A percentile compares a stretch with the other conserved stretches of the same genome.
Conservation (phyloP, 2,888 invertebrate genomes). For the Sinhomidia bicolor region DNA sequence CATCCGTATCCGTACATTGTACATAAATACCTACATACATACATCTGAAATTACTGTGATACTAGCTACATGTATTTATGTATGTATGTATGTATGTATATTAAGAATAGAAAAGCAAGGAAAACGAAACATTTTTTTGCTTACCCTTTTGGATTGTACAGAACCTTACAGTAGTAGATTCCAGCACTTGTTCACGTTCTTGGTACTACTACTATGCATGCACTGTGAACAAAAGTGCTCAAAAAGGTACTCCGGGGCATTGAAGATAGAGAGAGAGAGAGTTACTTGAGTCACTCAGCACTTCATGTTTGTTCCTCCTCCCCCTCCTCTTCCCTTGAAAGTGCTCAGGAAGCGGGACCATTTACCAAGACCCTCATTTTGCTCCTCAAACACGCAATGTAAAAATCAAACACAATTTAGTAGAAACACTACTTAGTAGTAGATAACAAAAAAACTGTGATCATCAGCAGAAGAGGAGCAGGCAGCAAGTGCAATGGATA, state of each 20-base stretch:
- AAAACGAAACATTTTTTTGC: conserved; percentile 6
- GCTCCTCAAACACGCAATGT: conserved; percentile 19
- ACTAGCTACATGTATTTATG: neutral
- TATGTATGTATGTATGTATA: neutral
- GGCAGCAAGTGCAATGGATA: neutral
- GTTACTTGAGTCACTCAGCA: conserved; percentile 62
- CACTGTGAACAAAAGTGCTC: conserved; percentile 63
- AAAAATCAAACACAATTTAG: conserved; percentile 34
- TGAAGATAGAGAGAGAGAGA: conserved; percentile 43
- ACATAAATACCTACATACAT: neutral
- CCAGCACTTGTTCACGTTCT: conserved; percentile 68
- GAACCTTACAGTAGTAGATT: conserved; percentile 32
- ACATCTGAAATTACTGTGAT: neutral
- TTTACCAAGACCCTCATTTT: conserved; percentile 12
- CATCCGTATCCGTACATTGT: conserved; percentile 13
- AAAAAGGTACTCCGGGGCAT: conserved; percentile 65
- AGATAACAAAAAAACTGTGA: neutral
- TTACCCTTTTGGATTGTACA: too few species aligned
- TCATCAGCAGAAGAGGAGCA: neutral
- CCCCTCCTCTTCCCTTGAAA: conserved; percentile 35
- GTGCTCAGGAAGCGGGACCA: conserved; percentile 25
- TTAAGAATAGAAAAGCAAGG: conserved; percentile 4
- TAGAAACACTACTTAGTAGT: conserved; percentile 1
- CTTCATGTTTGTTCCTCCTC: conserved; percentile 47
- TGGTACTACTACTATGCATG: too few species aligned